Percentiles rank a stretch among this genome's conserved stretches.
These are phyloP conservation scores for Drosophila rellima DNA, from an alignment of 2,888 invertebrate genomes.

Conservation along the genomic window DNA sequence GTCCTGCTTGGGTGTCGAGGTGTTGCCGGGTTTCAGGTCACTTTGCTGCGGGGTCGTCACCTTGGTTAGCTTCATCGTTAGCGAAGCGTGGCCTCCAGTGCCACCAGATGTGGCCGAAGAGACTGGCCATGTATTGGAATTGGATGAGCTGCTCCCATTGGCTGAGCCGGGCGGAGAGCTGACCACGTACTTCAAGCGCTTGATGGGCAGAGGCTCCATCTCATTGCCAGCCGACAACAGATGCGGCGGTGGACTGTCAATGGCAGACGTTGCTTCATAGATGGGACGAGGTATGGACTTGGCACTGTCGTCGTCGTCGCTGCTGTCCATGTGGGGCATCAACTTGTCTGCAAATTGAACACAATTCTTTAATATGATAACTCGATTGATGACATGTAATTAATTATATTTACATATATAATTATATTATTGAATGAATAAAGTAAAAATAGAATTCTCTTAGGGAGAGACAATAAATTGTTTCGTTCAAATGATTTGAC, in stretches of 20 bases:
- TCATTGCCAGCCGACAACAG: slow-evolving; percentile 34
- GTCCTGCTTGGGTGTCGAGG: slow-evolving; percentile 60
- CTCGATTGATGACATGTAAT: background rate
- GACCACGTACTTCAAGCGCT: slow-evolving; percentile 68
- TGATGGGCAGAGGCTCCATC: slow-evolving; percentile 52
- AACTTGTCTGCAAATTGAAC: slow-evolving; percentile 5
- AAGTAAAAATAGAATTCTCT: too few species aligned
- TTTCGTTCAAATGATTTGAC: slow-evolving; percentile 7
- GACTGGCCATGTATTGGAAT: slow-evolving; percentile 47
- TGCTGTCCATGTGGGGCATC: slow-evolving; percentile 46
- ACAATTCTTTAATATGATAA: background rate
- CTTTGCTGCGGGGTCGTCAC: slow-evolving; percentile 37
- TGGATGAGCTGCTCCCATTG: slow-evolving; percentile 62
- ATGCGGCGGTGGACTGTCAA: slow-evolving; percentile 63
- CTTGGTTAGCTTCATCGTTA: slow-evolving; percentile 74
- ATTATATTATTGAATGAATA: too few species aligned
- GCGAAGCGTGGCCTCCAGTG: slow-evolving; percentile 49
- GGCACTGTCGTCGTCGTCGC: slow-evolving; percentile 72
- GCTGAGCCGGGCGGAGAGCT: slow-evolving; percentile 63
- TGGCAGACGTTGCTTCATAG: slow-evolving; percentile 72
- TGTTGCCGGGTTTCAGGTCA: slow-evolving; percentile 23
- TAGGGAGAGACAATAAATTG: background rate
- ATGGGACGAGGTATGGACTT: slow-evolving; percentile 83
- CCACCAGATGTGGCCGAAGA: slow-evolving; percentile 30
- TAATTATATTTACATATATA: background rate